Conservation (phyloP, 2,797 vertebrate genomes). For the Pangasius sanitwongsei region DNA sequence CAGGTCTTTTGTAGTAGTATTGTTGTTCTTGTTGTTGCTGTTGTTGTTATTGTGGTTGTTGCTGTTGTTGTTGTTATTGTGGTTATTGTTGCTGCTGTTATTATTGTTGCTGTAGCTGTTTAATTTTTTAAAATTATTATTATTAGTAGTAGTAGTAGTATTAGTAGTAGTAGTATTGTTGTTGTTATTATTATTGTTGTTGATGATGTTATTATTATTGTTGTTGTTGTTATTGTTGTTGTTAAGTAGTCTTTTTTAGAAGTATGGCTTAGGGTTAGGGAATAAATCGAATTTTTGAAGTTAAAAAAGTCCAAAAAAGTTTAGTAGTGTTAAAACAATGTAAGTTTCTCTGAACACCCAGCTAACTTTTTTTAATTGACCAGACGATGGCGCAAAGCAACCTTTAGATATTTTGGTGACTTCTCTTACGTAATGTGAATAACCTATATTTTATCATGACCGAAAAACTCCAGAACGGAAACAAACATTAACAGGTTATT, state of each 20-base stretch:
- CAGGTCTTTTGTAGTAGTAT: neutral
- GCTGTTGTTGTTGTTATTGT: neutral
- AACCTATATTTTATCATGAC: neutral
- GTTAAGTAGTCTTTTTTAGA: neutral
- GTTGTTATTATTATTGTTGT: too few species aligned
- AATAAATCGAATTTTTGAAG: neutral
- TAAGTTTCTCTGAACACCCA: too few species aligned
- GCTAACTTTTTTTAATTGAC: neutral
- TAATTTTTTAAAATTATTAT: too few species aligned
- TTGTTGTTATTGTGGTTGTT: neutral
- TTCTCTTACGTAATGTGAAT: constrained; percentile 36
- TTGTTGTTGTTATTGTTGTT: neutral
- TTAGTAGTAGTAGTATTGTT: too few species aligned
- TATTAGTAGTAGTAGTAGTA: too few species aligned
- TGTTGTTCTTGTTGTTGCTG: too few species aligned
- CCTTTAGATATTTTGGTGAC: neutral
- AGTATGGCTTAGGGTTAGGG: neutral
- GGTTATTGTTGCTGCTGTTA: neutral
- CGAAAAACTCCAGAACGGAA: neutral
- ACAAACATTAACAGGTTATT: neutral
- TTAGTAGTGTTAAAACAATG: neutral
- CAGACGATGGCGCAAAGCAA: constrained; percentile 35
- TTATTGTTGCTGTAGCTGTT: too few species aligned
- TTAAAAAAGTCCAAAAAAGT: neutral
- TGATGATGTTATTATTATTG: neutral